These are phyloP conservation scores for Uria lomvia DNA, from an alignment of 2,113 vertebrate species.

Conservation along the genomic window DNA sequence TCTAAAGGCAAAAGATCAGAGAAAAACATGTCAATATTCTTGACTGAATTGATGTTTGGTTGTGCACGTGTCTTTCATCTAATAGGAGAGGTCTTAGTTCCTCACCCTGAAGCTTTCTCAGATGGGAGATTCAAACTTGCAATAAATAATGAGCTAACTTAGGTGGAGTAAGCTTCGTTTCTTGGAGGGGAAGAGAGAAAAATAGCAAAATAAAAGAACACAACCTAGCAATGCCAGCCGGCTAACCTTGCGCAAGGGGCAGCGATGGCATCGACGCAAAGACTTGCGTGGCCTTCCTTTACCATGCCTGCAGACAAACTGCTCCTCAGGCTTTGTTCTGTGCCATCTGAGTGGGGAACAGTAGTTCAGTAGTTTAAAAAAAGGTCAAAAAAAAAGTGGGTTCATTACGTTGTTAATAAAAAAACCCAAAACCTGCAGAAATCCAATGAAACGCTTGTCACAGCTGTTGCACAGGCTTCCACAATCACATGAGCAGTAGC, in stretches of 20 bases:
- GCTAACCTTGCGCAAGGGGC: not conserved
- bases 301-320: not conserved
- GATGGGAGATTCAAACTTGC: not conserved
- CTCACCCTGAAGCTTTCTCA: not conserved
- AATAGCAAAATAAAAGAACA: not conserved
- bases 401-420: not conserved
- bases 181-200: not conserved
- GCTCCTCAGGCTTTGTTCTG: not conserved
- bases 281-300: not conserved
- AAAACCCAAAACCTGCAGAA: not conserved
- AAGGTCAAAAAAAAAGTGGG: not conserved
- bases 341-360: not conserved
- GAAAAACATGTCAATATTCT: not conserved
- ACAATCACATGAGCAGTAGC: not conserved
- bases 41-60: not conserved
- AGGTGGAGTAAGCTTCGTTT: not conserved
- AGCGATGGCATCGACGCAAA: not conserved
- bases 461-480: not conserved
- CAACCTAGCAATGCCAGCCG: not conserved
- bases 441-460: not conserved
- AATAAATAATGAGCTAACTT: not conserved
- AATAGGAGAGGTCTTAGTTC: not conserved
- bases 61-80: not conserved
- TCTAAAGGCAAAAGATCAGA: not conserved
- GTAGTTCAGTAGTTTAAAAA: not conserved